Conservation (phyloP, 2,113 vertebrate genomes). For the Mesoclemmys tuberculata region DNA sequence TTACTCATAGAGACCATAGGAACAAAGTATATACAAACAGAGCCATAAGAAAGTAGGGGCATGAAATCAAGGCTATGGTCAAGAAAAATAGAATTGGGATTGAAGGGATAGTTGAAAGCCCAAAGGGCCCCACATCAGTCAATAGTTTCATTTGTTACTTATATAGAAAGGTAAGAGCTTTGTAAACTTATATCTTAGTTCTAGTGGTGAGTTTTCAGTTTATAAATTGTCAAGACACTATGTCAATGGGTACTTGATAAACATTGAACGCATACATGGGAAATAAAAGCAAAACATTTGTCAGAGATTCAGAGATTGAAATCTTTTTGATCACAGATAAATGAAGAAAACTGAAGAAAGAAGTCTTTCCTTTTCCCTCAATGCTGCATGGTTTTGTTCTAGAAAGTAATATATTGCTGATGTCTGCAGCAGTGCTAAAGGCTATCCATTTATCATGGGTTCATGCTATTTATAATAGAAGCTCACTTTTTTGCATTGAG, state of each 20-base stretch:
- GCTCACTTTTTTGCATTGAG: background rate
- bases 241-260: background rate
- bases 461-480: background rate
- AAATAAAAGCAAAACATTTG: background rate
- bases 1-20: background rate
- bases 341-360: background rate
- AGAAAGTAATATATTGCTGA: background rate
- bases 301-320: background rate
- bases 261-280: background rate
- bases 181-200: background rate
- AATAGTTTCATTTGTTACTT: background rate
- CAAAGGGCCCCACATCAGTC: background rate
- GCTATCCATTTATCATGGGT: background rate
- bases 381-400: background rate
- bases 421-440: background rate
- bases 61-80: background rate
- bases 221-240: background rate
- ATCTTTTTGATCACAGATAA: background rate
- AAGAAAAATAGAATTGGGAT: fast-evolving
- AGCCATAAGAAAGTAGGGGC: background rate
- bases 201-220: background rate
- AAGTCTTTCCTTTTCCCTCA: background rate
- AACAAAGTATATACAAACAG: background rate
- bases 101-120: background rate
- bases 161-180: background rate